Evolutionary conservation across 2,888 invertebrate species (phyloP).

Genomic region (Pherbina coryleti): DNA sequence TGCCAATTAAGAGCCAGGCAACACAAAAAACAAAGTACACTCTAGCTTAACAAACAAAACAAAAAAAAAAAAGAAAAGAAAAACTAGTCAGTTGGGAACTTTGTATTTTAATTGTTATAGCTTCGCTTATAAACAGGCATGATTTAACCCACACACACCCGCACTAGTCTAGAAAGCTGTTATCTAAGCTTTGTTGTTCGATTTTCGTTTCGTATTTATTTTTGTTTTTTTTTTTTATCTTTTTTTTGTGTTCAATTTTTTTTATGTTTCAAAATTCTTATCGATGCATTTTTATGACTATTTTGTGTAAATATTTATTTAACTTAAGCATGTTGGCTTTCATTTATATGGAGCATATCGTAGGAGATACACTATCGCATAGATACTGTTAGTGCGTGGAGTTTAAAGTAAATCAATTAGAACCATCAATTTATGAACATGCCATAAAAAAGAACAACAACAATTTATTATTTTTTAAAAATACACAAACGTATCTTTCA

Average conservation of each 20-base stretch:
- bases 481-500: background rate
- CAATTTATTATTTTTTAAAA: background rate
- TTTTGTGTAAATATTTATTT: slow-evolving; percentile 13
- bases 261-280: background rate
- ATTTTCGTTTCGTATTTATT: background rate
- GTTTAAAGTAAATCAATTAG: slow-evolving; percentile 32
- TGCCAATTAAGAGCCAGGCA: too few species aligned
- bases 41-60: too few species aligned
- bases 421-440: background rate
- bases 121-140: too few species aligned
- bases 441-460: background rate
- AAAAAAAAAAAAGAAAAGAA: too few species aligned
- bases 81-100: too few species aligned
- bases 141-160: too few species aligned
- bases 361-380: slow-evolving; percentile 6
- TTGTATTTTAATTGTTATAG: too few species aligned
- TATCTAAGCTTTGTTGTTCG: background rate
- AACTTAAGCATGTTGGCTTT: background rate
- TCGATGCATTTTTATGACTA: slow-evolving; percentile 6
- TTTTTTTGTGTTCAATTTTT: background rate
- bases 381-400: slow-evolving; percentile 1
- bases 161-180: too few species aligned
- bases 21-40: too few species aligned
- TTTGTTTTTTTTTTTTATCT: background rate
- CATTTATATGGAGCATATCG: too few species aligned